Evolutionary conservation across 2,113 vertebrate species (phyloP).

Genomic region (Loxodonta africana): DNA sequence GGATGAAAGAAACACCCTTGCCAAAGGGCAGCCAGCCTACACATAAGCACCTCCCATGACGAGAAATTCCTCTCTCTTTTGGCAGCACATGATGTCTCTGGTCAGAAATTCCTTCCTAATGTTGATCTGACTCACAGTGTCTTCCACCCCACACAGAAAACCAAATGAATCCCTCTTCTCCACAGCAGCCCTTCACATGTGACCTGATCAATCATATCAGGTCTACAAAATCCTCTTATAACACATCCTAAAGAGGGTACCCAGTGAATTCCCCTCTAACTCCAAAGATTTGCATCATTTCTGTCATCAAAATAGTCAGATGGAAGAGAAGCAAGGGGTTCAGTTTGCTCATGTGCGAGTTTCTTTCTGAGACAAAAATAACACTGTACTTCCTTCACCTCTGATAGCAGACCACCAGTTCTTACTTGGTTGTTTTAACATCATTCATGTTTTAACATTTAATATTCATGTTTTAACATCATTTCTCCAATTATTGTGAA

Average conservation of each 20-base stretch:
- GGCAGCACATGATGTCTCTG: background rate
- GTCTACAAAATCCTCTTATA: background rate
- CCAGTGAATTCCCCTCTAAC: background rate
- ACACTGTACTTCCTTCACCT: background rate
- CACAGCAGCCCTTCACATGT: background rate
- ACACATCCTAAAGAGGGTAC: background rate
- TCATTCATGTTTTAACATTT: no score
- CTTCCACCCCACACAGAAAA: background rate
- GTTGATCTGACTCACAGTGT: background rate
- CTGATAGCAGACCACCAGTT: background rate
- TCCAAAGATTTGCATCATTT: background rate
- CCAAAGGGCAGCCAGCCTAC: background rate
- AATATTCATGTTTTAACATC: background rate
- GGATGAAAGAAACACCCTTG: background rate
- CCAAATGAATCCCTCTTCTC: background rate
- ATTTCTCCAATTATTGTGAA: slow-evolving; percentile 21
- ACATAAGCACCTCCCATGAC: background rate
- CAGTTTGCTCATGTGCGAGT: background rate
- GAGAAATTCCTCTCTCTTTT: slow-evolving; percentile 15
- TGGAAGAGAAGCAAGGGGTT: background rate
- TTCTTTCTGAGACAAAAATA: background rate
- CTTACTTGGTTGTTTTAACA: background rate
- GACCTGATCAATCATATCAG: background rate
- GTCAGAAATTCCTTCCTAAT: background rate
- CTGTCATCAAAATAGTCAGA: background rate